Evolutionary conservation across 2,113 vertebrate species (phyloP).

Genomic region (Chamaetylas fuelleborni): DNA sequence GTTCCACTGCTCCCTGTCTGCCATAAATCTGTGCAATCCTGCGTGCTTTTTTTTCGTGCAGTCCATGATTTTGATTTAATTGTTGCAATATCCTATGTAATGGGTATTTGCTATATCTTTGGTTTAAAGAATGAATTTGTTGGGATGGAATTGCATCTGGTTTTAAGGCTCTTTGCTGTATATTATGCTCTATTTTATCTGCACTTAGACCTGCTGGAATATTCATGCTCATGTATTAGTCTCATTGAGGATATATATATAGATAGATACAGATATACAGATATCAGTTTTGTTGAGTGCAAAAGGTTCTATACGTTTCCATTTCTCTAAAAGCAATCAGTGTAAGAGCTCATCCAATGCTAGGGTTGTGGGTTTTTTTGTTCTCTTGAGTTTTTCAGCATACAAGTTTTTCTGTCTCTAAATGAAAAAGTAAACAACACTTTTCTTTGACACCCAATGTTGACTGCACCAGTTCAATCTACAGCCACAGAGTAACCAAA

Average conservation of each 20-base stretch:
- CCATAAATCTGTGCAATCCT: neutral
- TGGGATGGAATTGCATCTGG: neutral
- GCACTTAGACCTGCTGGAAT: neutral
- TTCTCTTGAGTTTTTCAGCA: neutral
- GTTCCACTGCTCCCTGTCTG: accelerated
- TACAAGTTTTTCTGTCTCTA: neutral
- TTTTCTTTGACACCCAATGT: neutral
- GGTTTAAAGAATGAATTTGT: neutral
- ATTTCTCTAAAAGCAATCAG: neutral
- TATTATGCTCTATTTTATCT: neutral
- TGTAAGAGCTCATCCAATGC: neutral
- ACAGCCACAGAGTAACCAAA: neutral
- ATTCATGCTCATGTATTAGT: neutral
- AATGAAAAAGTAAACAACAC: accelerated
- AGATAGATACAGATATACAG: neutral
- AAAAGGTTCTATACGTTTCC: neutral
- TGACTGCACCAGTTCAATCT: neutral
- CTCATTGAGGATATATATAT: neutral
- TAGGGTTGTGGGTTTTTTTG: neutral
- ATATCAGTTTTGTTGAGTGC: neutral
- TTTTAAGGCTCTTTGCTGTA: neutral
- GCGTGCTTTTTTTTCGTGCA: neutral
- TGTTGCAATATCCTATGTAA: neutral
- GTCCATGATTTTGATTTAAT: neutral
- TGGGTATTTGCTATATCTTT: neutral